Evolutionary conservation across 2,888 invertebrate species (phyloP).

Genomic region (Trissolcus brochymenae): DNA sequence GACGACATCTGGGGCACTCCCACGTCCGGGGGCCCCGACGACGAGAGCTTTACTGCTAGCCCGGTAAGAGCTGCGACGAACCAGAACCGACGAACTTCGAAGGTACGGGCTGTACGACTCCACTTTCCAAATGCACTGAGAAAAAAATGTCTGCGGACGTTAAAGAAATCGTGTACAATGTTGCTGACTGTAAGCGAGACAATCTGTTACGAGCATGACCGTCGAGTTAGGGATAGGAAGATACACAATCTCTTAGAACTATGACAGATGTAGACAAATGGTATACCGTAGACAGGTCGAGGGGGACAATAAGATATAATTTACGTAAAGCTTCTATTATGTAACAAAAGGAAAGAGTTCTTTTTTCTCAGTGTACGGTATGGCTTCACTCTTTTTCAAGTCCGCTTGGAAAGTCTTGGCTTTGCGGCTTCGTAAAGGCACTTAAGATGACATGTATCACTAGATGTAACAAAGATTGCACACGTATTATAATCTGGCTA

Average conservation of each 20-base stretch:
- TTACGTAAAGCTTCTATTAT: constrained; percentile 35
- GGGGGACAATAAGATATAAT: constrained; percentile 9
- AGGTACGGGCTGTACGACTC: constrained; percentile 60
- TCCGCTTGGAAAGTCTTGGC: constrained; percentile 58
- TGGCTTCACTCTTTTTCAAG: constrained; percentile 52
- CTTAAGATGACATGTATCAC: constrained; percentile 48
- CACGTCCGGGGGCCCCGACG: constrained; percentile 89
- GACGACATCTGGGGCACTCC: constrained; percentile 94
- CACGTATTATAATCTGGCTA: constrained; percentile 42
- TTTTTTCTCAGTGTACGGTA: constrained; percentile 54
- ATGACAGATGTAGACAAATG: not conserved
- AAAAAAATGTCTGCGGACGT: constrained; percentile 28
- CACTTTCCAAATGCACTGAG: constrained; percentile 56
- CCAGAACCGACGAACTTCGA: constrained; percentile 55
- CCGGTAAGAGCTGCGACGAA: constrained; percentile 68
- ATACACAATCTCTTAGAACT: not conserved
- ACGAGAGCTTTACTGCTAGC: constrained; percentile 79
- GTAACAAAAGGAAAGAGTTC: constrained; percentile 16
- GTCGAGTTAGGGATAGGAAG: constrained; percentile 2
- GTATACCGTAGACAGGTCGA: not conserved
- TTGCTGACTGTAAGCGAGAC: not conserved
- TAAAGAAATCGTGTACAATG: constrained; percentile 1
- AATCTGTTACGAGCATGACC: constrained; percentile 4
- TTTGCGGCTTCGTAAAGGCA: constrained; percentile 57
- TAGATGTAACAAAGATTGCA: constrained; percentile 42